Evolutionary conservation across 2,888 invertebrate genomes (phyloP).

Genomic region (Galeruca laticollis): DNA sequence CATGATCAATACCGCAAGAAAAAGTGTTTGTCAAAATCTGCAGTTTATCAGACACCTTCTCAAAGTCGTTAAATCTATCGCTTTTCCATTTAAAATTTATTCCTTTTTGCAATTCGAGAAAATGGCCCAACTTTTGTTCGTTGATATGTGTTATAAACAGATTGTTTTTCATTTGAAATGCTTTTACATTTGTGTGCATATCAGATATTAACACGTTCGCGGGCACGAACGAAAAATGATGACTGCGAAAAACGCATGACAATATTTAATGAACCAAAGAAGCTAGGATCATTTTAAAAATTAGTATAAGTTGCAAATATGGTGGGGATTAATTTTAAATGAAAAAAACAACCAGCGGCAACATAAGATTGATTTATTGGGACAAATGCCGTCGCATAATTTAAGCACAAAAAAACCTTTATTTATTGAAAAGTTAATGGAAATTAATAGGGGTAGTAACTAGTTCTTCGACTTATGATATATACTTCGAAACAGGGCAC

Average conservation of each 20-base stretch:
- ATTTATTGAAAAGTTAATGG: too few species aligned
- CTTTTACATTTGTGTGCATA: background rate
- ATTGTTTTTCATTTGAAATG: too few species aligned
- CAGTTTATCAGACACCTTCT: too few species aligned
- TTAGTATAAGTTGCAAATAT: background rate
- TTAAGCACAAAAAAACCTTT: background rate
- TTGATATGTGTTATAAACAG: conserved; percentile 8
- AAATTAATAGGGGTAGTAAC: background rate
- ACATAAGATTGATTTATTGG: too few species aligned
- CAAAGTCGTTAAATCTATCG: too few species aligned
- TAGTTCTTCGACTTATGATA: background rate
- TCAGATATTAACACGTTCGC: conserved; percentile 4
- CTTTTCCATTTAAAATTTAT: too few species aligned
- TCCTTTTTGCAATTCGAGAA: conserved; percentile 18
- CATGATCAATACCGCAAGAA: background rate
- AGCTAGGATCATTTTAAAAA: background rate
- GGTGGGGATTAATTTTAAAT: background rate
- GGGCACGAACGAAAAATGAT: background rate
- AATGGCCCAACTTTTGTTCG: conserved; percentile 21
- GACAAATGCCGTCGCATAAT: background rate
- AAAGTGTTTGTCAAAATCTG: too few species aligned
- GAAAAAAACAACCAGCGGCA: background rate
- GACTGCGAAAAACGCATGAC: background rate
- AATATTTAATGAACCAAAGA: background rate
- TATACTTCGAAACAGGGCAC: too few species aligned